A percentile compares a stretch with the other conserved stretches of the same genome.
Conservation (phyloP, 2,888 invertebrate genomes). For the Hydrotaea cyrtoneurina region DNA sequence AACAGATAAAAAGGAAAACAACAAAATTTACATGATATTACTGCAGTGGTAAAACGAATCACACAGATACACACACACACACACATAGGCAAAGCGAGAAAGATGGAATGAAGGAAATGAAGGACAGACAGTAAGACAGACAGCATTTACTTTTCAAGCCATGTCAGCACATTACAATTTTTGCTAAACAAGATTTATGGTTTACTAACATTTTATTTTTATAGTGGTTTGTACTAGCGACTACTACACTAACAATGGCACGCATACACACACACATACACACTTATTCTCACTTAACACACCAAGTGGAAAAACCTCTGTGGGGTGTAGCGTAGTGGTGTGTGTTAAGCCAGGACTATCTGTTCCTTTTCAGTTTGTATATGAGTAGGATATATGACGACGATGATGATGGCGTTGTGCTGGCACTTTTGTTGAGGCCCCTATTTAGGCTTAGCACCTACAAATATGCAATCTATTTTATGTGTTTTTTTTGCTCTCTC, state of each 20-base stretch:
- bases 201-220: slow-evolving; percentile 69
- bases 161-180: slow-evolving; percentile 70
- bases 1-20: slow-evolving; percentile 35
- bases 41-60: slow-evolving; percentile 55
- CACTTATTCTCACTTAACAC: not conserved
- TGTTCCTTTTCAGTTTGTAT: not conserved
- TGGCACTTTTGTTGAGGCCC: slow-evolving; percentile 44
- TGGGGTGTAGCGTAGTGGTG: not conserved
- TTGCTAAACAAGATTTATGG: slow-evolving; percentile 72
- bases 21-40: slow-evolving; percentile 63
- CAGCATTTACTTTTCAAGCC: slow-evolving; percentile 67
- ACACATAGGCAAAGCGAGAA: slow-evolving; percentile 39
- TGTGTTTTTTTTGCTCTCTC: not conserved
- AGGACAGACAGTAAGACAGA: slow-evolving; percentile 41
- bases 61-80: not conserved
- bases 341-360: slow-evolving; percentile 14
- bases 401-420: slow-evolving; percentile 45
- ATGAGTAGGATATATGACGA: not conserved
- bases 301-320: not conserved
- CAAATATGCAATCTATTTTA: slow-evolving; percentile 69
- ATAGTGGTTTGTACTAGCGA: slow-evolving; percentile 45
- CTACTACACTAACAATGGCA: slow-evolving; percentile 34
- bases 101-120: not conserved
- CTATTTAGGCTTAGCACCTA: slow-evolving; percentile 66
- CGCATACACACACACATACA: not conserved